Conservation (phyloP, 2,888 invertebrate species). For the Archips crataeganus region DNA sequence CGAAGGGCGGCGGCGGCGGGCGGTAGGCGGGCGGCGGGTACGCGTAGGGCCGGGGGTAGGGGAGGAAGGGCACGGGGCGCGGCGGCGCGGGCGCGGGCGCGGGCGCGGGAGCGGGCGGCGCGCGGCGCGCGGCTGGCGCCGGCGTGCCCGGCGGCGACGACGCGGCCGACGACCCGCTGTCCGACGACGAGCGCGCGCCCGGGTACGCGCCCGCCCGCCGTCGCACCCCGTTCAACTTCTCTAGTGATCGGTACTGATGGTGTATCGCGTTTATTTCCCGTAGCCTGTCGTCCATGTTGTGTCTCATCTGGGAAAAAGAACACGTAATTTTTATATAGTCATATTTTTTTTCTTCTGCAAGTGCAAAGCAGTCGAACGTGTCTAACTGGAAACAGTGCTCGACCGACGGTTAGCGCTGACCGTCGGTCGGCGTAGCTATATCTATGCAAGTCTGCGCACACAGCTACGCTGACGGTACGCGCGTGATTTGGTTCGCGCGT, state of each 20-base stretch:
- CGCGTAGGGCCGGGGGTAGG: constrained; percentile 73
- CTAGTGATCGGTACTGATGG: constrained; percentile 85
- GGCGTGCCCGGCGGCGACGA: constrained; percentile 78
- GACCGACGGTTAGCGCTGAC: too few species aligned
- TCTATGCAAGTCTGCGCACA: too few species aligned
- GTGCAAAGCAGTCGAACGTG: too few species aligned
- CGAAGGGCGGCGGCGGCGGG: constrained; percentile 76
- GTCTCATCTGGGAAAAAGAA: constrained; percentile 81
- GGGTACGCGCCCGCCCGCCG: constrained; percentile 72
- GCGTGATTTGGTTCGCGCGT: too few species aligned
- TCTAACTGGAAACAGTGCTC: too few species aligned
- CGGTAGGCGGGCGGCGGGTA: constrained; percentile 76
- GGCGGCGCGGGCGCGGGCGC: constrained; percentile 46
- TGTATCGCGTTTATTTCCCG: constrained; percentile 85
- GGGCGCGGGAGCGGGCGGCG: constrained; percentile 49
- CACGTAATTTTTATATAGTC: too few species aligned
- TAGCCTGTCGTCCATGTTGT: constrained; percentile 88
- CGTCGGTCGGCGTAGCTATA: too few species aligned
- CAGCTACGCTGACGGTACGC: too few species aligned
- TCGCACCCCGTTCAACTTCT: constrained; percentile 86
- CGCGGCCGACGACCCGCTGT: constrained; percentile 77
- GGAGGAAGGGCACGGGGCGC: constrained; percentile 66
- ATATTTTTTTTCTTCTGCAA: too few species aligned
- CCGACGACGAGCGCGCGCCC: constrained; percentile 70
- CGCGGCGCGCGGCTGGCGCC: constrained; percentile 61